Evolutionary conservation across 2,888 invertebrate genomes (phyloP), one percentile per base, ranked within the genome.

Genomic region (Muschampia plurimacula): DNA sequence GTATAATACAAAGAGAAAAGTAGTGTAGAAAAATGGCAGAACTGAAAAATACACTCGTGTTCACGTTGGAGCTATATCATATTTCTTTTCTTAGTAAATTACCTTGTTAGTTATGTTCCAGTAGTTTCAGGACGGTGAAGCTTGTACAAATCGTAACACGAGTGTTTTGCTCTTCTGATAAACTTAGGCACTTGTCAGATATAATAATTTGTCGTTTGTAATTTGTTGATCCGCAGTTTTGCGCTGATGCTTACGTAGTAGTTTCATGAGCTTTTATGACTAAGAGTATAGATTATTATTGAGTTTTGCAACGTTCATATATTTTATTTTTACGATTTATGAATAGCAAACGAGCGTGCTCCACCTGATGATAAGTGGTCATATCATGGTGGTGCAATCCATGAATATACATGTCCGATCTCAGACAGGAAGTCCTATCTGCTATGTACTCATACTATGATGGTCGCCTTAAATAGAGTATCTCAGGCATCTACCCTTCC

Each of bases 1-100:
- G 49, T 64, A 49, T 44, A 64, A 15, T 52, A 70, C 28, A 67
- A 57, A 72, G 60, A 72, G 60, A 66, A 69, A 39, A 60, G 36
- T 28, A 36, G 15, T 60, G n/a, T 4, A 15, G 78, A 82, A 81
- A 83, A 82, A 84, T 83, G 77, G 49, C 73, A 66, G 62, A 46
- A 76, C 76, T 78, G 79, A 78, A 81, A 82, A 80, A 80, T 82
- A 82, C 75, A 69, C 76, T 79, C 78, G 76, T 77, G 74, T 77
- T 73, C 69, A 76, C 46, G 52, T 46, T 77, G 75, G 68, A 75
- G 69, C 75, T 75, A 75, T 82, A 81, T 82, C 82, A 82, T 82
- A 80, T 80, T 80, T 79, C 76, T 67, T 76, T 77, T 75, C 68
- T 68, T 68, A 77, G 77, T 75, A 75, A 77, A 77, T 79, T 76